A percentile compares a stretch with the other conserved stretches of the same genome.
Evolutionary conservation across 30 jellyfish, hydroid and myxozoan species (phyloP).

Genomic region (Aurelia sp.): DNA sequence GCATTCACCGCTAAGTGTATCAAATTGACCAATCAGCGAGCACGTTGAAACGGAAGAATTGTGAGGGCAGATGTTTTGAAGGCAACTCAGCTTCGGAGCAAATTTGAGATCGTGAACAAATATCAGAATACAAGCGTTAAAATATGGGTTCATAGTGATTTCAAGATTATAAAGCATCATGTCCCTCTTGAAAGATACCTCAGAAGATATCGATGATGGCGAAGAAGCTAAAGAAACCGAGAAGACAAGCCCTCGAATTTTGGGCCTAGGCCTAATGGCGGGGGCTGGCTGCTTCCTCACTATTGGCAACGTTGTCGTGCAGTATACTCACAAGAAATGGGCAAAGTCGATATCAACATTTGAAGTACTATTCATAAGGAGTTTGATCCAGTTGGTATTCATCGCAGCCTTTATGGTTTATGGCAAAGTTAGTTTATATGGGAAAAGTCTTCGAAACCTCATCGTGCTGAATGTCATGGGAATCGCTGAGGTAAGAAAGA

Average conservation of each 20-base stretch:
- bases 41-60: constrained; percentile 30
- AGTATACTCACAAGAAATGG: constrained; percentile 64
- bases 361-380: constrained; percentile 78
- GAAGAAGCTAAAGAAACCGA: constrained; percentile 3
- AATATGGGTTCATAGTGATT: not conserved
- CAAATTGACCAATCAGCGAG: constrained; percentile 23
- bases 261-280: constrained; percentile 93
- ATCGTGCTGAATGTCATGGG: constrained; percentile 81
- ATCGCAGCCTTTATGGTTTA: constrained; percentile 72
- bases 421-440: constrained; percentile 84
- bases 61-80: constrained; percentile 35
- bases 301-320: constrained; percentile 86
- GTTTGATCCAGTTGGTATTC: constrained; percentile 79
- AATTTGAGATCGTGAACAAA: not conserved
- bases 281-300: constrained; percentile 96
- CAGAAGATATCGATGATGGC: constrained; percentile 10
- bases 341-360: constrained; percentile 62
- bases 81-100: not conserved
- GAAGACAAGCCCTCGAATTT: constrained; percentile 52
- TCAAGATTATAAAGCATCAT: not conserved
- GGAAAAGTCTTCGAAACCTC: constrained; percentile 67
- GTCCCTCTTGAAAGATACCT: constrained; percentile 17
- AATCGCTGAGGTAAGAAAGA: constrained; percentile 66
- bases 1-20: not conserved
- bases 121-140: not conserved